Base-by-base conservation (phyloP, 1,140 invertebrate genomes). In the Teleogryllus occipitalis region DNA sequence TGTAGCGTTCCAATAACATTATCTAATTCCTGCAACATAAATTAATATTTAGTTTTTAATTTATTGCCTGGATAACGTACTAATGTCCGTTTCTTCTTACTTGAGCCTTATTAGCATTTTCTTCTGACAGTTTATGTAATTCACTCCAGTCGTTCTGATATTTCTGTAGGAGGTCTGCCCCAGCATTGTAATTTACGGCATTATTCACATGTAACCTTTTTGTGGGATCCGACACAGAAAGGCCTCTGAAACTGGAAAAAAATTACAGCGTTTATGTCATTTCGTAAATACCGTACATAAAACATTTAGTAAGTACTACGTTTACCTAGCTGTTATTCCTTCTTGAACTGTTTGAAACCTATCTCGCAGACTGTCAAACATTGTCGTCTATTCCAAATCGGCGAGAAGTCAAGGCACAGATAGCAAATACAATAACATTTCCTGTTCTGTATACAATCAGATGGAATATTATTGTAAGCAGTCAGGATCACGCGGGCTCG, bases 131-230 rank as follows among this genome's bases (percentile, higher is more conserved):
- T 78, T 88, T 85, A 81, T 93, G 91, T 21, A 93, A 81, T 80
- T 91, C 89, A 81, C 88, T 88, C 92, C 92, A 93, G 77, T 90
- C 86, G 49, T 88, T 84, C 83, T 93, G 91, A 84, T 90, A 93
- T 81, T 90, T 89, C 81, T 88, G 86, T 39, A 92, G 84, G 78
- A 91, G 82, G 81, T 90, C 88, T 10, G 88, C 87, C 4, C 90
- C 91, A 48, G 90, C 89, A 84, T 90, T 86, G 77, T 88, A 87
- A 85, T 90, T 89, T 48, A 88, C 86, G 82, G 85, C 84, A 80
- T 83, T 65, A 78, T 86, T 72, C n/a, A 79, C 21, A 15, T 65
- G 75, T 78, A 21, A 15, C n/a, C 78, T 46, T 73, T 10, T 21
- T 47, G 79, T 47, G 18, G 47, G 48, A 27, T 77, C 79, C 12